Base-by-base conservation (phyloP, 2,797 vertebrate genomes). In the Enteromius radiatus region DNA sequence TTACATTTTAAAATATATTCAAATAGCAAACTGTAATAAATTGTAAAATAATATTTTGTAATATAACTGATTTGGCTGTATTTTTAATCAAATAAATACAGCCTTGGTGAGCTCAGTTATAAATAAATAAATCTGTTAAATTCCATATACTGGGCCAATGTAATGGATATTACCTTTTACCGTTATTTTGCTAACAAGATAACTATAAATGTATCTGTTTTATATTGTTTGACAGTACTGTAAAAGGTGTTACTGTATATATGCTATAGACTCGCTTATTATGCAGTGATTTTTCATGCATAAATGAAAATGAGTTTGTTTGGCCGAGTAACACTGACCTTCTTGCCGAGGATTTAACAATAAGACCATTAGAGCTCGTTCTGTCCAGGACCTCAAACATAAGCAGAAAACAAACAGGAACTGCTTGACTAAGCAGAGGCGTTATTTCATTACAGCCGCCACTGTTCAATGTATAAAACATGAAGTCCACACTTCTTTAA, bases 391-490 rank as follows among this genome's bases (percentile, higher is more conserved):
- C 83, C 88, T 71, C 79, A 74, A 87, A 86, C 64, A 78, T 10
- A 33, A 71, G 82, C 38, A 11, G 67, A 77, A 84, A 88, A 81
- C 86, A 88, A 89, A 84, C 81, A 78, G 70, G 84, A 88, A 93
- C 89, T 81, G 90, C 89, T 91, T 91, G 89, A 91, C 92, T 91
- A 92, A 93, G 92, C 91, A 90, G 85, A 86, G 80, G 88, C 88
- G 90, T 93, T 93, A 90, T 88, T 92, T 93, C 91, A 93, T 94
- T 93, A 94, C 87, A 41, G 71, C 59, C 77, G 80, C 82, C 78
- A 82, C 86, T 89, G 88, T 85, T 69, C 52, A 17, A 94, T 93
- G 93, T 94, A 92, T 94, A 92, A 93, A 93, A 94, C 93, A 94
- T 94, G 93, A 94, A 92, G 88, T 73, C 83, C 88, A 84, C 87